Conservation (phyloP, 1,140 invertebrate species). For the Chrysoperla carnea region DNA sequence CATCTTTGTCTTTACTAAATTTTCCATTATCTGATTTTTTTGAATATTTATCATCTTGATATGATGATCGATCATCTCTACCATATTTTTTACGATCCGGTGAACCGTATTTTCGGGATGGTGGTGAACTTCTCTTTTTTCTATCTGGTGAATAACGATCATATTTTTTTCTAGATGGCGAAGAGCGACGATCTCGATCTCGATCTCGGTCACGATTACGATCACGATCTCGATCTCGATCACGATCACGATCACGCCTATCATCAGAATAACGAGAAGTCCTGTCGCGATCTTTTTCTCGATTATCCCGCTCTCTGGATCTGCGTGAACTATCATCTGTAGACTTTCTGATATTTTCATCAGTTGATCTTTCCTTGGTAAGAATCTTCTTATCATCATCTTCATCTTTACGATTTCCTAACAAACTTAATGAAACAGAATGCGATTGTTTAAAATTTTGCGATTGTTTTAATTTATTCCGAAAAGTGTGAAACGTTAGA, state of each 20-base stretch:
- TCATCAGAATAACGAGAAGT: slow-evolving; percentile 8
- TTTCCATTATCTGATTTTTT: neutral
- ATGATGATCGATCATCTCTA: neutral
- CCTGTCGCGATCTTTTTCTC: slow-evolving; percentile 19
- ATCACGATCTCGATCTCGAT: slow-evolving; percentile 8
- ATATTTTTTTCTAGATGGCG: slow-evolving; percentile 2
- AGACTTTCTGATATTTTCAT: slow-evolving; percentile 15
- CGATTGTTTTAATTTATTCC: too few relatives aligned
- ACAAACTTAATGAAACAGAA: too few relatives aligned
- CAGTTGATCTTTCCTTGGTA: slow-evolving; percentile 19
- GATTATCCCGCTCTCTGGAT: slow-evolving; percentile 17
- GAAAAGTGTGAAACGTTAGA: too few relatives aligned
- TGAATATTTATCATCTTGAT: neutral
- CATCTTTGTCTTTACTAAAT: slow-evolving; percentile 15
- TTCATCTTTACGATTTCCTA: slow-evolving; percentile 9
- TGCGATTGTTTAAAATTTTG: too few relatives aligned
- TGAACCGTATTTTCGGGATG: too few relatives aligned
- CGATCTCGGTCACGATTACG: slow-evolving; percentile 7
- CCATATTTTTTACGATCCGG: neutral
- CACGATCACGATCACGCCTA: slow-evolving; percentile 2
- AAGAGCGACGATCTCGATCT: slow-evolving; percentile 2
- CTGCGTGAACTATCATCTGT: slow-evolving; percentile 22
- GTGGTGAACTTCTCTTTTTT: neutral
- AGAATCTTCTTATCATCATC: slow-evolving; percentile 21
- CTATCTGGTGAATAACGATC: slow-evolving; percentile 2